Base-by-base conservation (phyloP, 1,140 invertebrate genomes). In the Triops cancriformis region DNA sequence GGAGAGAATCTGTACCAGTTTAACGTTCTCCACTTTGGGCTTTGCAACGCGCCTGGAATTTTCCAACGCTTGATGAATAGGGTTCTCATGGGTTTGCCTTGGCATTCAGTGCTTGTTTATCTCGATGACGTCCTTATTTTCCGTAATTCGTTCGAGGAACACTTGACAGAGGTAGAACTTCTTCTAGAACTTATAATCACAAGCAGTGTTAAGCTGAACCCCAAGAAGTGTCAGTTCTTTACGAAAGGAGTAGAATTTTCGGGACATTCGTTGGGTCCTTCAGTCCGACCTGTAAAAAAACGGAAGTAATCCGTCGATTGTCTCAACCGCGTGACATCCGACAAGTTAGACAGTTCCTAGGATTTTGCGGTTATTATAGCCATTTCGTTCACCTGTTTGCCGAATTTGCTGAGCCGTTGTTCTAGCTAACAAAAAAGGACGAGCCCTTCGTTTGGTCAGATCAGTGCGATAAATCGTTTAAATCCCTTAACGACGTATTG, bases 151-250 rank as follows among this genome's bases (percentile, higher is more conserved):
- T 72, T 78, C 26, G 77, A 80, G 64, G 76, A 78, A 26, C 75
- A 78, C 74, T n/a, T 81, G 80, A 14, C 31, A n/a, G 77, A 79
- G 64, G 31, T 81, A 14, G 26, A 79, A 14, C 43, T 27, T 12
- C 79, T 81, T 18, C 77, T 80, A 1, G 18, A 64, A 18, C 45
- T 28, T 14, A 26, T 79, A 1, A 77, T 79, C n/a, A 73, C 76
- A 72, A 73, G 42, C 12, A 73, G 75, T 14, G 72, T 84, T 45
- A 83, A 81, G 28, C 72, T 83, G 23, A 81, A 83, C 41, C 77
- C 64, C n/a, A 76, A 79, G 26, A 86, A 87, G 79, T 84, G 84
- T 78, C 75, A 81, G 28, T 84, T 86, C 79, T 84, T 84, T 42
- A 26, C 81, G 75, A 31, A 76, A 6, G 79, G 80, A 37, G 80